Conservation (phyloP, 2,113 vertebrate species). For the Epinephelus cyanopodus region DNA sequence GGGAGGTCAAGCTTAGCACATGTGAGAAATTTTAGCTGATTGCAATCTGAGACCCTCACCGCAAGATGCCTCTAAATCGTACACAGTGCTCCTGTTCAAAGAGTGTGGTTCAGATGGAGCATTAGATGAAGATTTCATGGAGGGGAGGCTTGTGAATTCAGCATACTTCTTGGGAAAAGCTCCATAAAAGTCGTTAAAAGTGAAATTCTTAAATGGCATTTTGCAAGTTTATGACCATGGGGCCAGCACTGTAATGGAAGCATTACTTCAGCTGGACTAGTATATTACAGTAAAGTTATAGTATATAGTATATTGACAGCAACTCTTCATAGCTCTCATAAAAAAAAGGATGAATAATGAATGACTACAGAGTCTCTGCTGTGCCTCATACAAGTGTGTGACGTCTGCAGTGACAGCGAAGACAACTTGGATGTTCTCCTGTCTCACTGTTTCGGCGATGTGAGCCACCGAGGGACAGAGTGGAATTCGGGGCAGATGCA, state of each 20-base stretch:
- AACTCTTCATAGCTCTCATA: too few species aligned
- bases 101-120: too few species aligned
- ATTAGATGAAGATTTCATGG: not conserved
- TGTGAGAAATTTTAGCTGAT: too few species aligned
- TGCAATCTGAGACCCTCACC: too few species aligned
- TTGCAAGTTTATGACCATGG: not conserved
- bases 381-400: conserved; percentile 11
- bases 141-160: not conserved
- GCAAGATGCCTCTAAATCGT: too few species aligned
- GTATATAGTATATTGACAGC: not conserved
- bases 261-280: not conserved
- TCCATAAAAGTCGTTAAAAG: not conserved
- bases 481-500: conserved; percentile 3
- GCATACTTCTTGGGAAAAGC: not conserved
- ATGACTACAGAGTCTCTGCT: not conserved
- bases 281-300: not conserved
- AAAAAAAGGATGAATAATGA: not conserved
- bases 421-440: conserved; percentile 39
- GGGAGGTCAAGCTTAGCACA: too few species aligned
- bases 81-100: too few species aligned
- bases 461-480: conserved; percentile 16
- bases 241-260: not conserved
- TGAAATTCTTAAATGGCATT: not conserved
- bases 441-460: conserved; percentile 6
- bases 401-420: conserved; percentile 20